Evolutionary conservation across 2,113 vertebrate species (phyloP).

Genomic region (Grantiella picta): DNA sequence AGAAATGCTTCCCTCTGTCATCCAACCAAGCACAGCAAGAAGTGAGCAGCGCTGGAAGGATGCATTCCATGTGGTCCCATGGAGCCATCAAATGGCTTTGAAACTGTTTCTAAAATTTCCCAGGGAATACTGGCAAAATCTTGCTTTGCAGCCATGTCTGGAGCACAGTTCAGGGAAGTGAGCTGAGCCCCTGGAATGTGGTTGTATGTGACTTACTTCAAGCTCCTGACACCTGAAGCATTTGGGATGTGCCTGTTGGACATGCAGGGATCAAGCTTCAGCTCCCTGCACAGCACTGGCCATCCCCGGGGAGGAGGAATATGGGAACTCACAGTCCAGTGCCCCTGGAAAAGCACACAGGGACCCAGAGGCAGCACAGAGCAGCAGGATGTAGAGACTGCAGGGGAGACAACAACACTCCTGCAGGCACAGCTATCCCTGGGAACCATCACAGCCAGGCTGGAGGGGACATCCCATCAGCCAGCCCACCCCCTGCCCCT

Average conservation of each 20-base stretch:
- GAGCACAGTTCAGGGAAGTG: neutral
- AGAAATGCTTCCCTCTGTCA: neutral
- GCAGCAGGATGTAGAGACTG: neutral
- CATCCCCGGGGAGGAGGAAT: neutral
- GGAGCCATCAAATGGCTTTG: neutral
- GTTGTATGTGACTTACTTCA: neutral
- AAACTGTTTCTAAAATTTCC: neutral
- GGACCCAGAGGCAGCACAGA: neutral
- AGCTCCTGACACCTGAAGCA: neutral
- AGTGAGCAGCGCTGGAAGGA: neutral
- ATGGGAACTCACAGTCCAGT: rapidly evolving
- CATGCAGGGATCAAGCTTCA: neutral
- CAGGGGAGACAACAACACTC: neutral
- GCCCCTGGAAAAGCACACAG: neutral
- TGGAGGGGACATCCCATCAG: neutral
- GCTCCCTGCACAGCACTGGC: neutral
- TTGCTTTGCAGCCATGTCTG: rapidly evolving
- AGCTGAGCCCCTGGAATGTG: neutral
- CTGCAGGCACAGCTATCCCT: neutral
- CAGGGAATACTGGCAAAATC: neutral
- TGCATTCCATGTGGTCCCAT: rapidly evolving
- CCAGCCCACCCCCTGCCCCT: neutral
- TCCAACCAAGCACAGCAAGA: neutral
- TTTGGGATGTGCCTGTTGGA: neutral
- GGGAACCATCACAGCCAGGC: neutral